Evolutionary conservation across 30 jellyfish, hydroid and myxozoan genomes (phyloP).

Genomic region (Hydra vulgaris): DNA sequence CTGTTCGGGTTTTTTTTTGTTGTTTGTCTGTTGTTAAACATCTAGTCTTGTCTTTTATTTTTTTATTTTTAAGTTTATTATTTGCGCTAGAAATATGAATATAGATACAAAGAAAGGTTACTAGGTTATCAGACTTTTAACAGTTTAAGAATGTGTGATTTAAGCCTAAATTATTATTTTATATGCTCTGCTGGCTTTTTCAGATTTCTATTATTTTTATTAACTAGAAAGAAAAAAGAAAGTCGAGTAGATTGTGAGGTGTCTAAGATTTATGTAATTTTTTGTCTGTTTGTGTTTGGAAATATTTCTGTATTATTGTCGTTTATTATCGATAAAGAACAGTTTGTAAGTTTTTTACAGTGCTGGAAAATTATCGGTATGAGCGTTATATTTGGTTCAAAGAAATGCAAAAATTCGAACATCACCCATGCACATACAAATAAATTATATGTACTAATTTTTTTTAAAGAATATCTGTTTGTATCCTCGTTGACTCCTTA

Average conservation of each 20-base stretch:
- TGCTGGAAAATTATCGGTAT: neutral
- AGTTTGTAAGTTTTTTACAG: neutral
- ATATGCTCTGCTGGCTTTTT: neutral
- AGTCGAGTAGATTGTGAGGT: neutral
- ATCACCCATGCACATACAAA: neutral
- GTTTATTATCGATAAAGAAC: neutral
- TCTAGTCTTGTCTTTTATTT: no score
- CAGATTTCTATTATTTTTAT: neutral
- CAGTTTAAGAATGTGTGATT: neutral
- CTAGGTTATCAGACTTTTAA: neutral
- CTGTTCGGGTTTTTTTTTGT: neutral
- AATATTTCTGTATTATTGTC: neutral
- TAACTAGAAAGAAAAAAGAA: neutral
- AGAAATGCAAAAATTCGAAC: neutral
- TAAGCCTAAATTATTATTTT: neutral
- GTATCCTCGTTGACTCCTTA: neutral
- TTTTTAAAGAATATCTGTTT: neutral
- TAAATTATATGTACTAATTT: neutral
- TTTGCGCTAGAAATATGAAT: neutral
- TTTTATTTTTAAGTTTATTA: neutral
- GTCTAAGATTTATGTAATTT: neutral
- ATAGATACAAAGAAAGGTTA: neutral
- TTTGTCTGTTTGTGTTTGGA: neutral
- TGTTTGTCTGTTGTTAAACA: neutral
- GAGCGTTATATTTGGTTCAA: neutral